These are phyloP conservation scores for Ligdia adustata DNA, from an alignment of 2,888 invertebrate species.

Conservation along the genomic window DNA sequence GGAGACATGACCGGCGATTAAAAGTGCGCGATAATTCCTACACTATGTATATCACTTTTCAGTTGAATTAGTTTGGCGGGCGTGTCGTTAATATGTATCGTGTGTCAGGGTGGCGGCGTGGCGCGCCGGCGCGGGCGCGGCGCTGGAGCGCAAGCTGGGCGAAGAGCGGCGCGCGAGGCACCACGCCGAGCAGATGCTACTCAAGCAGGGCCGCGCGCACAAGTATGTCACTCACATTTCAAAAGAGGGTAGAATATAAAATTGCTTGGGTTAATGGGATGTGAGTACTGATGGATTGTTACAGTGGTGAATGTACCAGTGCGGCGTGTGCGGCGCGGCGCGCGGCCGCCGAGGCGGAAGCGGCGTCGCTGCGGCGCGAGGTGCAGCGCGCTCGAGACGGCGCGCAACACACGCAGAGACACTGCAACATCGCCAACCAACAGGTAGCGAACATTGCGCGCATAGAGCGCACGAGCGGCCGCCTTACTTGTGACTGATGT, in stretches of 20 bases:
- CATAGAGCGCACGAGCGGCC: too few species aligned
- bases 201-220: conserved; percentile 36
- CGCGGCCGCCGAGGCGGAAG: conserved; percentile 72
- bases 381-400: conserved; percentile 57
- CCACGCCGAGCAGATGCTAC: conserved; percentile 90
- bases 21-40: too few species aligned
- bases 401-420: conserved; percentile 52
- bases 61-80: not conserved
- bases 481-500: too few species aligned
- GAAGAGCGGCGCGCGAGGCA: conserved; percentile 93
- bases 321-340: conserved; percentile 83
- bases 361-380: conserved; percentile 81
- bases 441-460: conserved; percentile 49
- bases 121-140: conserved; percentile 86
- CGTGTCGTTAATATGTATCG: not conserved
- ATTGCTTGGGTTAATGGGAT: too few species aligned
- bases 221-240: conserved; percentile 7
- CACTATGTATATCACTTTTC: too few species aligned
- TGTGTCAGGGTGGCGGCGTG: conserved; percentile 62
- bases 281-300: not conserved
- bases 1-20: too few species aligned
- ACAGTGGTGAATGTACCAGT: conserved; percentile 67
- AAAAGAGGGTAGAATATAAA: too few species aligned
- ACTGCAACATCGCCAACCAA: conserved; percentile 54
- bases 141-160: conserved; percentile 92